phyloP scores from a whole-genome alignment of 2,113 vertebrate species.

The Edolisoma coerulescens region DNA sequence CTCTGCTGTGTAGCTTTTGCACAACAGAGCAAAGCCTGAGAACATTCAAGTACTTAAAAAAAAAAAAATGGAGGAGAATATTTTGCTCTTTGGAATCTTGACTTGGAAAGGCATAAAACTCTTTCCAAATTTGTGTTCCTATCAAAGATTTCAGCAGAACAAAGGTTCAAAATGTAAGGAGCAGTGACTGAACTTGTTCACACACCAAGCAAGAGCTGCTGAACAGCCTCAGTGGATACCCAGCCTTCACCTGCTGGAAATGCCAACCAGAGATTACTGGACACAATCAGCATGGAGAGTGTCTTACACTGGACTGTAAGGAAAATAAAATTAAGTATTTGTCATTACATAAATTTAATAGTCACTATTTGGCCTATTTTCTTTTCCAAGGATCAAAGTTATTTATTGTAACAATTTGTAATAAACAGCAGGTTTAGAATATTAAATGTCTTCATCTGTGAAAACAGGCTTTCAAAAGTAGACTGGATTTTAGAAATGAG shows the following conservation, averaged over 20 bases:
- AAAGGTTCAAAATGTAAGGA: background rate
- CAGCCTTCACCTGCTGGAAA: background rate
- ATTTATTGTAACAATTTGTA: background rate
- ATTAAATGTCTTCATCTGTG: background rate
- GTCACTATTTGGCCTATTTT: background rate
- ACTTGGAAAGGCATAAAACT: background rate
- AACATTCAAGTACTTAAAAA: background rate
- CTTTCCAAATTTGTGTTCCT: background rate
- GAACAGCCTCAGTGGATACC: background rate
- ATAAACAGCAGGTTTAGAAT: background rate
- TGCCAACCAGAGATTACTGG: background rate
- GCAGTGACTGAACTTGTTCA: background rate
- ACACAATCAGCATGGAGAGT: background rate
- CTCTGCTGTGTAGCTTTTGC: background rate
- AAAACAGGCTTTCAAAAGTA: background rate
- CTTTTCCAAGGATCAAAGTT: background rate
- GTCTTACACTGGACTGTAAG: background rate
- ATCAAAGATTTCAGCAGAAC: background rate
- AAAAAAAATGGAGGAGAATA: background rate
- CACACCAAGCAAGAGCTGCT: background rate
- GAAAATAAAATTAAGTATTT: background rate
- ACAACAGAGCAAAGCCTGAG: background rate
- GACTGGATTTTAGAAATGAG: background rate
- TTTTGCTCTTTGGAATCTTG: background rate
- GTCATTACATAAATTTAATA: background rate